Evolutionary conservation across 2,888 invertebrate genomes (phyloP).

Genomic region (Helicoverpa assulta): DNA sequence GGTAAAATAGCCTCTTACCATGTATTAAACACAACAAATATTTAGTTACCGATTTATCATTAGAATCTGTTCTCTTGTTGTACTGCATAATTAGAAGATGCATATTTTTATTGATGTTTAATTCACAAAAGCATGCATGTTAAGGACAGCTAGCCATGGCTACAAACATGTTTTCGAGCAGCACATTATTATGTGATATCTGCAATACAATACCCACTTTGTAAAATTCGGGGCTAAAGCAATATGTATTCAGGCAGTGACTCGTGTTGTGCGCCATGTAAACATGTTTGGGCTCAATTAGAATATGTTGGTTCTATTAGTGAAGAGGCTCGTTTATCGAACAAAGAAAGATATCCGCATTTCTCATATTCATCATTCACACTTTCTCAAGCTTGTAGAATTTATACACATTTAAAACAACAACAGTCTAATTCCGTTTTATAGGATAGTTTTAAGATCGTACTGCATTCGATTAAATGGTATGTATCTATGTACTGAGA

Average conservation of each 20-base stretch:
- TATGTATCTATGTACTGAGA: slow-evolving; percentile 66
- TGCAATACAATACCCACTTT: slow-evolving; percentile 12
- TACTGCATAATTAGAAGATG: no score
- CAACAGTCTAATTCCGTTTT: slow-evolving; percentile 76
- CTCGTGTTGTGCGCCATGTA: not conserved
- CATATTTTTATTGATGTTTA: no score
- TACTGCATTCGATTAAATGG: slow-evolving; percentile 68
- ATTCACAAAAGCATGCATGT: no score
- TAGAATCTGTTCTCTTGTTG: not conserved
- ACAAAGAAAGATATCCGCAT: slow-evolving; percentile 63
- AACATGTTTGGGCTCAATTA: slow-evolving; percentile 22
- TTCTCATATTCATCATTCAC: slow-evolving; percentile 67
- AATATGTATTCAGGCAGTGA: not conserved
- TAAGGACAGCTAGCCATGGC: not conserved
- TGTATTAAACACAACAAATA: not conserved
- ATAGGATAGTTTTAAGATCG: slow-evolving; percentile 68
- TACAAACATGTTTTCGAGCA: not conserved
- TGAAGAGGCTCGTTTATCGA: slow-evolving; percentile 45
- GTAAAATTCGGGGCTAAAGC: slow-evolving; percentile 31
- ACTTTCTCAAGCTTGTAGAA: slow-evolving; percentile 71
- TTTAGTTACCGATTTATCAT: not conserved
- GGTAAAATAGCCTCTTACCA: slow-evolving; percentile 20
- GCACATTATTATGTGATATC: slow-evolving; percentile 4
- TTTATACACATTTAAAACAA: slow-evolving; percentile 74
- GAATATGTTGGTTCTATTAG: not conserved